Evolutionary conservation across 2,888 invertebrate species (phyloP).

Genomic region (Nasonia oneida): DNA sequence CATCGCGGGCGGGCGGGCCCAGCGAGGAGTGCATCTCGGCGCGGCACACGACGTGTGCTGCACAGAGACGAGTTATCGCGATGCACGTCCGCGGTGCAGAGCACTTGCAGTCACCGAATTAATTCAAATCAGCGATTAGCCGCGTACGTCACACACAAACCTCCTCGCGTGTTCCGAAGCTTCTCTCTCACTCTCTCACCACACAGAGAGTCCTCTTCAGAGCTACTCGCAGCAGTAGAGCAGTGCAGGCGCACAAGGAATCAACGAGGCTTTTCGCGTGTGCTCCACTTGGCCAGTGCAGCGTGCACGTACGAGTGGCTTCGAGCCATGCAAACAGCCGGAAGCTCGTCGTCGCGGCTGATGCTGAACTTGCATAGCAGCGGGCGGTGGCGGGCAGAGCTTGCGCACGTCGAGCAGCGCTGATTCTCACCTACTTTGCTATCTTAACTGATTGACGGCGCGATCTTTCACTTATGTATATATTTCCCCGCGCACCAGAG

Average conservation of each 20-base stretch:
- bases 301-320: constrained; percentile 72
- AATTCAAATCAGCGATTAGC: constrained; percentile 74
- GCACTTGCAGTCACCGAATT: constrained; percentile 75
- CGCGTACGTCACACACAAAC: constrained; percentile 63
- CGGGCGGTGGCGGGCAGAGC: not conserved
- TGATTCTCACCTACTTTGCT: constrained; percentile 58
- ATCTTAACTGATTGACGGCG: constrained; percentile 62
- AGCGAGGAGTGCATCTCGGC: not conserved
- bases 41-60: not conserved
- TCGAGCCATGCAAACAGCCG: constrained; percentile 74
- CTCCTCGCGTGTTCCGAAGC: constrained; percentile 34
- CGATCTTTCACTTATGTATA: constrained; percentile 23
- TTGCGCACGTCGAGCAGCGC: not conserved
- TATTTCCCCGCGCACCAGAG: not conserved
- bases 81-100: constrained; percentile 64
- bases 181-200: not conserved
- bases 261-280: constrained; percentile 44
- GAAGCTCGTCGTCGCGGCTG: constrained; percentile 73
- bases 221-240: not conserved
- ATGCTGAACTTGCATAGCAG: not conserved
- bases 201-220: not conserved
- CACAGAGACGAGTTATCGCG: constrained; percentile 7
- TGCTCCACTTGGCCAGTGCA: constrained; percentile 58
- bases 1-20: not conserved
- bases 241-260: not conserved